Conservation (phyloP, 1,140 invertebrate species). For the Colletes latitarsis region DNA sequence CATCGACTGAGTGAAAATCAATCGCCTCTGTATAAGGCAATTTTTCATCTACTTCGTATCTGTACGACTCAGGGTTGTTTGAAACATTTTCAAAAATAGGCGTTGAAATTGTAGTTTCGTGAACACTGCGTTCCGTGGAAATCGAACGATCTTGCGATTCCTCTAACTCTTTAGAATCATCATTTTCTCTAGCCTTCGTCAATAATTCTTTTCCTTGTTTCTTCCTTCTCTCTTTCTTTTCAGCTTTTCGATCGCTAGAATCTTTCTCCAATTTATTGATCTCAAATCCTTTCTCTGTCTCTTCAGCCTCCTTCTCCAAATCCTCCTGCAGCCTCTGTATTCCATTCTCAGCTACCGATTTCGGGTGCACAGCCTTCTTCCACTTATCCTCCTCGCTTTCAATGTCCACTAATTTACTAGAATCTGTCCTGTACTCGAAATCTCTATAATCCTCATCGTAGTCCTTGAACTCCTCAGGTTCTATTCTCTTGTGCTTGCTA, state of each 20-base stretch:
- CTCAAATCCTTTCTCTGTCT: slow-evolving; percentile 60
- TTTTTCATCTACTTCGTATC: slow-evolving; percentile 2
- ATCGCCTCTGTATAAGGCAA: not conserved
- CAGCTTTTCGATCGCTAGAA: not conserved
- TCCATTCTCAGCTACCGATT: slow-evolving; percentile 62
- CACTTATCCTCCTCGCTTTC: not conserved
- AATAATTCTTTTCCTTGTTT: not conserved
- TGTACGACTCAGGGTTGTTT: not conserved
- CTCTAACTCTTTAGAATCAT: not conserved
- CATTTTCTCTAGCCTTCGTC: not conserved
- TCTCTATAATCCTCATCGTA: slow-evolving; percentile 54
- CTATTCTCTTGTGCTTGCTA: not conserved
- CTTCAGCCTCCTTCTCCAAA: slow-evolving; percentile 62
- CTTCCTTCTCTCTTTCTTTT: not conserved
- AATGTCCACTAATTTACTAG: not conserved
- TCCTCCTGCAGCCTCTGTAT: slow-evolving; percentile 70
- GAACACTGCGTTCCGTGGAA: not conserved
- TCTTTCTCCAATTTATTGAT: slow-evolving; percentile 17
- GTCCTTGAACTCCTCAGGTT: slow-evolving; percentile 31
- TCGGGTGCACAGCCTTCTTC: slow-evolving; percentile 54
- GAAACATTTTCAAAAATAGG: not conserved
- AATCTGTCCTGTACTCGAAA: not conserved
- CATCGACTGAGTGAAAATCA: not conserved
- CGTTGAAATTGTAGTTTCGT: not conserved
- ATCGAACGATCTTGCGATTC: not conserved